Base-by-base conservation (phyloP, 1,140 invertebrate species). In the Xylocopa sonorina region DNA sequence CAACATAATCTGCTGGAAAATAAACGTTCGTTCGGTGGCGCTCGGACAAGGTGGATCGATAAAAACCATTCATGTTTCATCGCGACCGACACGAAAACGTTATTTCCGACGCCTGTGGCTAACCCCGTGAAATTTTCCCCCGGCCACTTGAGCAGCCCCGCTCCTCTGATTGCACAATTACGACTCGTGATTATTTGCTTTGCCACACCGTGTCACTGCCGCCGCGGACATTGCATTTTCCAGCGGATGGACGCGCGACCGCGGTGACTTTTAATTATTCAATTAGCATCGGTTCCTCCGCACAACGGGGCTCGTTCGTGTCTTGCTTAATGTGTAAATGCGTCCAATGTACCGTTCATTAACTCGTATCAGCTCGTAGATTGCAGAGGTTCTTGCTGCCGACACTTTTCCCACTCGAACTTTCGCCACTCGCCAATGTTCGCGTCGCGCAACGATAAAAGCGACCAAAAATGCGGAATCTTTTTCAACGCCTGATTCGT, bases 241-340 rank as follows among this genome's bases (percentile, higher is more conserved):
- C 60, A 34, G 43, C 27, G 41, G 58, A 78, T 16, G 21, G 24
- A 41, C 63, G 24, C 18, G 18, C 32, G 29, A 51, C 53, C 63
- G 29, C 38, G 43, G 32, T 50, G 34, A 78, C 58, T 84, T 84
- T 84, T 85, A 81, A 85, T 85, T 85, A 85, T 84, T 81, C 82
- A 75, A 81, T 71, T 76, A 80, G 63, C 63, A n/a, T n/a, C n/a
- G 34, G n/a, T 29, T n/a, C 21, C 43, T 4, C 38, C 48, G 48
- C 62, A 46, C 71, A 83, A 67, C 53, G 24, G 10, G n/a, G 34
- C 32, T 10, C 60, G 27, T 12, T 4, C 43, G 27, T 57, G 63
- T 71, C 78, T 68, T 63, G 60, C 43, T 77, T 41, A 69, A 77
- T 77, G 69, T 34, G 67, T 51, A 51, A 72, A 53, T 48, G 34